These are phyloP conservation scores for Heliconius ethilla DNA, from an alignment of 2,888 invertebrate species.

Conservation along the genomic window DNA sequence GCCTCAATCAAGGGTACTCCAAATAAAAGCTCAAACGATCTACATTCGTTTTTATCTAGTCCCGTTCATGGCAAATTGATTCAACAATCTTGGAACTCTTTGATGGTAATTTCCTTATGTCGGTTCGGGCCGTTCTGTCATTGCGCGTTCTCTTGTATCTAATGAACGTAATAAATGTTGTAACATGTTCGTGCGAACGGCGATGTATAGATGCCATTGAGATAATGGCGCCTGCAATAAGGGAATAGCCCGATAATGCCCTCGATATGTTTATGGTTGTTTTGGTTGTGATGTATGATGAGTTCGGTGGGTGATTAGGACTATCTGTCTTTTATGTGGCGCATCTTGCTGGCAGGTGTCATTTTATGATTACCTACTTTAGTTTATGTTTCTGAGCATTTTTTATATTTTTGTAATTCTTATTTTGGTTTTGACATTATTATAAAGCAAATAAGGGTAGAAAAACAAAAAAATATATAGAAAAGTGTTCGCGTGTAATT, in stretches of 20 bases:
- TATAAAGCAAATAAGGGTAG: too few species aligned
- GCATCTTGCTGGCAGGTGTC: not conserved
- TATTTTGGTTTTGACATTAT: too few species aligned
- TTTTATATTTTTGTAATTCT: too few species aligned
- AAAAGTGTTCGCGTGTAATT: too few species aligned
- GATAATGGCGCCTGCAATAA: slow-evolving; percentile 60
- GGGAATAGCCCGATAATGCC: slow-evolving; percentile 56
- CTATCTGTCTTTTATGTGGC: slow-evolving; percentile 11
- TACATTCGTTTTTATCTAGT: slow-evolving; percentile 29
- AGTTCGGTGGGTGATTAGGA: slow-evolving; percentile 1
- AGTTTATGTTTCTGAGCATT: not conserved
- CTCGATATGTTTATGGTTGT: slow-evolving; percentile 39
- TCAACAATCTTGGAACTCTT: slow-evolving; percentile 40
- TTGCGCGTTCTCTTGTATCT: slow-evolving; percentile 57
- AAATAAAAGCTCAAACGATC: slow-evolving; percentile 19
- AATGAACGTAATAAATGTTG: slow-evolving; percentile 64
- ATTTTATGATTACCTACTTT: not conserved
- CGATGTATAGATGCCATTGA: slow-evolving; percentile 66
- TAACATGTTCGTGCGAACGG: slow-evolving; percentile 45
- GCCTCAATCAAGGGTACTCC: slow-evolving; percentile 1
- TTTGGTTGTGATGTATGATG: slow-evolving; percentile 20
- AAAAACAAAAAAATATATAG: too few species aligned
- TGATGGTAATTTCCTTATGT: slow-evolving; percentile 42
- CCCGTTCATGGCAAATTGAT: slow-evolving; percentile 44
- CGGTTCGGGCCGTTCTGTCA: slow-evolving; percentile 45